phyloP scores from a whole-genome alignment of 2,888 invertebrate genomes.

The Heteromurus nitidus region DNA sequence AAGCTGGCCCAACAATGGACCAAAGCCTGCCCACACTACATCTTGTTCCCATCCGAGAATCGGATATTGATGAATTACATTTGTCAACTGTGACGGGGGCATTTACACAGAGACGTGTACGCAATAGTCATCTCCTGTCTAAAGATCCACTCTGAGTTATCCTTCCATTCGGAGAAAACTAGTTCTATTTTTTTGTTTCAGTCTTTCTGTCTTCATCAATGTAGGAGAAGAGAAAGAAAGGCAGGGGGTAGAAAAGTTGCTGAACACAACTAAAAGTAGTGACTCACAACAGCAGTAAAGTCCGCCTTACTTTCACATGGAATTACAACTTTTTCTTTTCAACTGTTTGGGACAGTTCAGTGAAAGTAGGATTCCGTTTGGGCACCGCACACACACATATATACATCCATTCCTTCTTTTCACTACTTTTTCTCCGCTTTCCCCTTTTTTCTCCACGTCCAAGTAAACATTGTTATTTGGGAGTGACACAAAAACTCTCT shows the following conservation, averaged over 20 bases:
- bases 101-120: too few relatives aligned
- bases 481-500: slow-evolving; percentile 14
- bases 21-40: too few relatives aligned
- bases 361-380: slow-evolving; percentile 8
- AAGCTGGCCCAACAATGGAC: too few relatives aligned
- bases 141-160: too few relatives aligned
- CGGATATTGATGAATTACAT: slow-evolving; percentile 3
- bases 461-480: slow-evolving; percentile 3
- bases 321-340: slow-evolving; percentile 44
- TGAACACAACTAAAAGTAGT: slow-evolving; percentile 9
- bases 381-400: too few relatives aligned
- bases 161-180: slow-evolving; percentile 10
- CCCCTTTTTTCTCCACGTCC: slow-evolving; percentile 23
- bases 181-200: not conserved
- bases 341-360: slow-evolving; percentile 54
- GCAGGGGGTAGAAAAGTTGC: slow-evolving; percentile 3
- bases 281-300: not conserved
- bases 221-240: not conserved
- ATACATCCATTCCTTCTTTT: too few relatives aligned
- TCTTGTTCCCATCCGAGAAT: not conserved
- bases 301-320: slow-evolving; percentile 25
- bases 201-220: slow-evolving; percentile 2
- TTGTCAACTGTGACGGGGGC: too few relatives aligned
- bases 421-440: slow-evolving; percentile 1
- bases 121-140: too few relatives aligned